Evolutionary conservation across 2,113 vertebrate genomes (phyloP).

Genomic region (Pituophis catenifer): DNA sequence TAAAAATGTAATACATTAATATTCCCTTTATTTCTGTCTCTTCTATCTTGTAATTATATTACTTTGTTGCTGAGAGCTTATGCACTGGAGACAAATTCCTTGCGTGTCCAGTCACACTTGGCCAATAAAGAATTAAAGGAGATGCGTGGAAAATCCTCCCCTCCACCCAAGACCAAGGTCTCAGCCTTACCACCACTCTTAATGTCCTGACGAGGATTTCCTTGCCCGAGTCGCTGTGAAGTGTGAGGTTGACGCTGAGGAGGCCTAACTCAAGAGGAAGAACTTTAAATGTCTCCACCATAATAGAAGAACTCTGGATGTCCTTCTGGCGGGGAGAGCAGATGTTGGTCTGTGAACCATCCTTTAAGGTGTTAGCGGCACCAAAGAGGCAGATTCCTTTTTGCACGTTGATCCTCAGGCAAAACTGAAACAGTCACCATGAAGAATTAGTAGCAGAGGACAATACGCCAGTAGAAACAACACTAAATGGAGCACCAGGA

Average conservation of each 20-base stretch:
- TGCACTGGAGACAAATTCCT: background rate
- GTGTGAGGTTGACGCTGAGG: conserved; percentile 81
- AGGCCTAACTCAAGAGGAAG: conserved; percentile 82
- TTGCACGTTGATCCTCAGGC: conserved; percentile 72
- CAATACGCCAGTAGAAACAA: background rate
- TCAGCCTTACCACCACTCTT: conserved; percentile 81
- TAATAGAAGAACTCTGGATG: conserved; percentile 57
- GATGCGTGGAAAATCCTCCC: background rate
- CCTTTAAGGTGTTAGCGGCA: background rate
- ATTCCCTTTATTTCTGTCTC: too few species aligned
- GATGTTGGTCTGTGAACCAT: background rate
- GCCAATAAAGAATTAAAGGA: background rate
- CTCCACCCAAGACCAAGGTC: background rate
- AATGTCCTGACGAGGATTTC: conserved; percentile 81
- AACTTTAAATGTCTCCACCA: conserved; percentile 72
- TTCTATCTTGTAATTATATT: background rate
- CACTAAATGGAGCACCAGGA: background rate
- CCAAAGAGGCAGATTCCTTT: conserved; percentile 77
- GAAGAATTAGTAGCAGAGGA: background rate
- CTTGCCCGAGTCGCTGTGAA: conserved; percentile 47
- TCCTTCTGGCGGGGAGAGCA: background rate
- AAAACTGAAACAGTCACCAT: conserved; percentile 73
- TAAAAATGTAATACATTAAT: too few species aligned
- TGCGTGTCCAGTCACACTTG: background rate
- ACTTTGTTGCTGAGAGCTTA: background rate